phyloP scores from a whole-genome alignment of 2,113 vertebrate species.

The Microtus pennsylvanicus region DNA sequence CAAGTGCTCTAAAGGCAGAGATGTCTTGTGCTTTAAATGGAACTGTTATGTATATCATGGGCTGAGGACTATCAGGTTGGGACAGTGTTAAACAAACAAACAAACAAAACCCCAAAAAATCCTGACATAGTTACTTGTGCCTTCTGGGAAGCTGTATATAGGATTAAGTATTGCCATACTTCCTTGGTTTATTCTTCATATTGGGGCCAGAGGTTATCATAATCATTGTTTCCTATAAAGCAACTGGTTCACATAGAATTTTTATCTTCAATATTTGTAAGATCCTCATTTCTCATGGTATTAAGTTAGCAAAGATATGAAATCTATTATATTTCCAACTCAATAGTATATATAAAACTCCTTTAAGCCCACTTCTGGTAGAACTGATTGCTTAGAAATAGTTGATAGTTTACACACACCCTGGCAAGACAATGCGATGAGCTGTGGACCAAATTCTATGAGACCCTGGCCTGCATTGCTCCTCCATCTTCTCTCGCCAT shows the following conservation, averaged over 20 bases:
- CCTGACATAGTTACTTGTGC: neutral
- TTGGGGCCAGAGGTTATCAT: neutral
- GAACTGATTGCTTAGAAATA: conserved; percentile 80
- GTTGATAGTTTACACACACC: conserved; percentile 60
- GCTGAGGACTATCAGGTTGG: neutral
- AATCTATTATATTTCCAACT: neutral
- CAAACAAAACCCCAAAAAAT: neutral
- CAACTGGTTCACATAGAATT: neutral
- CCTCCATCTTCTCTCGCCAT: conserved; percentile 74
- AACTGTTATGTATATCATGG: conserved; percentile 6
- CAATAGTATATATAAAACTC: neutral
- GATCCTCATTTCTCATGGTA: neutral
- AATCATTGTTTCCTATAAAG: conserved; percentile 41
- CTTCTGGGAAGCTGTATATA: conserved; percentile 19
- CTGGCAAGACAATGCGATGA: conserved; percentile 79
- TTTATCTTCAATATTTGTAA: neutral
- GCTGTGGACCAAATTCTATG: conserved; percentile 72
- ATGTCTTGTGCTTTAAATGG: neutral
- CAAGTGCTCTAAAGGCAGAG: conserved; percentile 27
- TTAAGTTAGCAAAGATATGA: neutral
- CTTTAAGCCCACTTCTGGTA: conserved; percentile 74
- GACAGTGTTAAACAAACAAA: neutral
- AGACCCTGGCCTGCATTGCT: conserved; percentile 77
- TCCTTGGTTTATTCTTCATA: neutral
- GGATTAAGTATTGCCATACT: conserved; percentile 1